Evolutionary conservation across 2,113 vertebrate genomes (phyloP).

Genomic region (Manacus vitellinus): DNA sequence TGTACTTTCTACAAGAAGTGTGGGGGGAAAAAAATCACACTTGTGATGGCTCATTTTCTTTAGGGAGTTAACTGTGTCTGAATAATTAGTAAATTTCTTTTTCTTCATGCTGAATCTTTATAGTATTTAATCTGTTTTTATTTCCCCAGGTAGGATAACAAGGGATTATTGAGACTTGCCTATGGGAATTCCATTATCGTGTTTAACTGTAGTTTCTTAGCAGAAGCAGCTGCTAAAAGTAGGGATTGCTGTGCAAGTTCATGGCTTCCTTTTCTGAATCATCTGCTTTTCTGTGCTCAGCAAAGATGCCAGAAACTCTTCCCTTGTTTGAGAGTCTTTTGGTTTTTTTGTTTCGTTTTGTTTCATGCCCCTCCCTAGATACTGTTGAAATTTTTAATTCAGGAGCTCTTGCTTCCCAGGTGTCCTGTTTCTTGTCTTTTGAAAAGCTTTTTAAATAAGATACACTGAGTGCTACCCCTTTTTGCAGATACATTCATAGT

Average conservation of each 20-base stretch:
- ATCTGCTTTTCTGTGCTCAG: background rate
- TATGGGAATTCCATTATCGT: background rate
- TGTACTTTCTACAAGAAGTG: background rate
- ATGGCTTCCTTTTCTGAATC: background rate
- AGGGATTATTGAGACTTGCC: background rate
- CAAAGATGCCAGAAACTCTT: background rate
- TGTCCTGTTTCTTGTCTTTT: background rate
- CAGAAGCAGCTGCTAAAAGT: background rate
- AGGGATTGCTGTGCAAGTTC: background rate
- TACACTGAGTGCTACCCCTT: fast-evolving
- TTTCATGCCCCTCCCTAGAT: background rate
- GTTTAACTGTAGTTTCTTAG: background rate
- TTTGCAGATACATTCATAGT: background rate
- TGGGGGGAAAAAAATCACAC: fast-evolving
- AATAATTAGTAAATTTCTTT: background rate
- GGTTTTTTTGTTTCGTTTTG: background rate
- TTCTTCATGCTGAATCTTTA: background rate
- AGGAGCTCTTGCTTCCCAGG: background rate
- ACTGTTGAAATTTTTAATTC: background rate
- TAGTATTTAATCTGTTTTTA: background rate
- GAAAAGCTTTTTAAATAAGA: background rate
- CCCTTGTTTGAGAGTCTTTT: background rate
- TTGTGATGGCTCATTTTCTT: background rate
- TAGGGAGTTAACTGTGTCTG: background rate
- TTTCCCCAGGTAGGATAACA: background rate